A percentile compares a stretch with the other conserved stretches of the same genome.
phyloP scores from a whole-genome alignment of 2,888 invertebrate species.

The Phania funesta region DNA sequence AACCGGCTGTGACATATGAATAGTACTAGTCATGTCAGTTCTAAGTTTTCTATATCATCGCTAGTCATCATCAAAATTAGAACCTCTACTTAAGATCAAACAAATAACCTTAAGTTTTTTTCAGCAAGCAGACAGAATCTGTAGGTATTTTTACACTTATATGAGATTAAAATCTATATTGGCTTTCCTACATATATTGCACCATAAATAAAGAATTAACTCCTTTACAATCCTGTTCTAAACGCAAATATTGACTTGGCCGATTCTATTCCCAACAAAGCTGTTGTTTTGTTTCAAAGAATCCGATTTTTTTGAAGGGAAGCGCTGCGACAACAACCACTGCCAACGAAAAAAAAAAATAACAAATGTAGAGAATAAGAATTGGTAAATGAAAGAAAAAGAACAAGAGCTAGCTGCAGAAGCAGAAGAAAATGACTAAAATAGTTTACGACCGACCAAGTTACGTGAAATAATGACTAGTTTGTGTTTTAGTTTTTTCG shows the following conservation, averaged over 20 bases:
- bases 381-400: constrained; percentile 46
- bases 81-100: too few relatives aligned
- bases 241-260: constrained; percentile 48
- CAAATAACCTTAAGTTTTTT: too few relatives aligned
- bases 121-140: too few relatives aligned
- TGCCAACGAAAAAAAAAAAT: constrained; percentile 34
- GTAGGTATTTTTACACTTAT: too few relatives aligned
- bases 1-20: too few relatives aligned
- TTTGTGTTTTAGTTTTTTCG: constrained; percentile 64
- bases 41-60: too few relatives aligned
- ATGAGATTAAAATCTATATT: too few relatives aligned
- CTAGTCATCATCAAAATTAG: too few relatives aligned
- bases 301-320: constrained; percentile 48
- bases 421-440: constrained; percentile 62
- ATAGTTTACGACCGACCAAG: constrained; percentile 71
- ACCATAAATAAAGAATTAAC: neutral
- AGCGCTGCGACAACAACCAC: constrained; percentile 44
- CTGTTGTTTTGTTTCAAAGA: constrained; percentile 53
- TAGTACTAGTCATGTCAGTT: too few relatives aligned
- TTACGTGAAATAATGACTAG: constrained; percentile 71
- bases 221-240: constrained; percentile 2
- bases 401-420: constrained; percentile 22
- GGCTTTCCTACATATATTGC: neutral
- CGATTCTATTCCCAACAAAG: constrained; percentile 47
- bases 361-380: constrained; percentile 25